Conservation (phyloP, 2,797 vertebrate genomes). For the Taeniopygia guttata region DNA sequence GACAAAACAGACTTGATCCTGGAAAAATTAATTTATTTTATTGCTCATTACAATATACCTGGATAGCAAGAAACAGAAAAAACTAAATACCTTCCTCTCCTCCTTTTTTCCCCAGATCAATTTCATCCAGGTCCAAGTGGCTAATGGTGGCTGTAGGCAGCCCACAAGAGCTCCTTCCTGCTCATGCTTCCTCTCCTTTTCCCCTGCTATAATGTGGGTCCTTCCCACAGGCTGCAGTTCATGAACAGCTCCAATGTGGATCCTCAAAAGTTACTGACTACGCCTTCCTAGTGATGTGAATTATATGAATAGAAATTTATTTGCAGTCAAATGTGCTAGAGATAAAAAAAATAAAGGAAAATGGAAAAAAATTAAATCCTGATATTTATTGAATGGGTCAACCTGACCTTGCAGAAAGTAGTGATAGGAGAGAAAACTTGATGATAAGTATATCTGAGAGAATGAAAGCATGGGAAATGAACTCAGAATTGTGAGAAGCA, state of each 20-base stretch:
- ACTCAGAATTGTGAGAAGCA: not conserved
- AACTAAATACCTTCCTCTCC: not conserved
- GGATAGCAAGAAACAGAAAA: not conserved
- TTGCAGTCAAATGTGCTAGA: not conserved
- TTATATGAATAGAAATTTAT: not conserved
- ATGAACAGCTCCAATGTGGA: not conserved
- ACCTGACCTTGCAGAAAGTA: not conserved
- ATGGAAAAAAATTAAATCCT: not conserved
- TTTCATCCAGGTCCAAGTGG: not conserved
- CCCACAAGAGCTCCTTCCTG: not conserved
- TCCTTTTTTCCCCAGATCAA: not conserved
- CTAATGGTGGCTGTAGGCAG: not conserved
- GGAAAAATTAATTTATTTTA: not conserved
- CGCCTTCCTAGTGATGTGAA: not conserved
- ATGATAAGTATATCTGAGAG: not conserved
- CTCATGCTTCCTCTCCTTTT: not conserved
- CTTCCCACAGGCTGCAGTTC: not conserved
- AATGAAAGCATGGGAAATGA: not conserved
- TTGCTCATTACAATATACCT: not conserved
- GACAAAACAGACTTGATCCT: not conserved
- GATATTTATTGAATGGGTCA: not conserved
- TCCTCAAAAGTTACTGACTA: not conserved
- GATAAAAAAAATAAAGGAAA: not conserved
- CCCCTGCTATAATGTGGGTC: rapidly evolving
- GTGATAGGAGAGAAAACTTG: not conserved